These are phyloP conservation scores for Dasyornis broadbenti DNA, from an alignment of 2,113 vertebrate species.

Conservation along the genomic window DNA sequence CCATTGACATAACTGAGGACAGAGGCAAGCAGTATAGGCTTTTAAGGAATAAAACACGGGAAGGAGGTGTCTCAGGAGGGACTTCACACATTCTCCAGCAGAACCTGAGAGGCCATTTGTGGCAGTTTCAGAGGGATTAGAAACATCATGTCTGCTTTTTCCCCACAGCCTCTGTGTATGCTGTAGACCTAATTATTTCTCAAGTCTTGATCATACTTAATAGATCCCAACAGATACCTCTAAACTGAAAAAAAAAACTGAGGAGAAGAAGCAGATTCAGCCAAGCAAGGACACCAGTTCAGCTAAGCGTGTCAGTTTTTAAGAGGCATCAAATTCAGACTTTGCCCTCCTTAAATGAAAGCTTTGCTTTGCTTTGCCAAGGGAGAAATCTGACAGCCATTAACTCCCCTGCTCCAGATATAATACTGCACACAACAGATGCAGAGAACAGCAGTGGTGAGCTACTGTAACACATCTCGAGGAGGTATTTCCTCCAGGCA, in stretches of 20 bases:
- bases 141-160: not conserved
- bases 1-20: not conserved
- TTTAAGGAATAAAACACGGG: not conserved
- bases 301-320: not conserved
- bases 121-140: not conserved
- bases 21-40: not conserved
- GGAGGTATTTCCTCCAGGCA: constrained; percentile 70
- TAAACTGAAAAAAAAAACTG: not conserved
- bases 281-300: not conserved
- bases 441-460: not conserved
- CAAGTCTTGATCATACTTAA: not conserved
- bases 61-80: not conserved
- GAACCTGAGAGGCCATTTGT: not conserved
- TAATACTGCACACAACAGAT: not conserved
- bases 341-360: constrained; percentile 1
- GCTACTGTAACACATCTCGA: constrained; percentile 18
- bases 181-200: not conserved
- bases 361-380: not conserved
- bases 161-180: not conserved
- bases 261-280: not conserved
- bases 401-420: not conserved
- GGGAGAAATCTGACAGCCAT: not conserved
- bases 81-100: not conserved
- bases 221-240: not conserved
- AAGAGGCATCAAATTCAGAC: not conserved